Evolutionary conservation across 1,140 invertebrate species (phyloP), one percentile per base, ranked within the genome.

Genomic region (Eufriesea mexicana): DNA sequence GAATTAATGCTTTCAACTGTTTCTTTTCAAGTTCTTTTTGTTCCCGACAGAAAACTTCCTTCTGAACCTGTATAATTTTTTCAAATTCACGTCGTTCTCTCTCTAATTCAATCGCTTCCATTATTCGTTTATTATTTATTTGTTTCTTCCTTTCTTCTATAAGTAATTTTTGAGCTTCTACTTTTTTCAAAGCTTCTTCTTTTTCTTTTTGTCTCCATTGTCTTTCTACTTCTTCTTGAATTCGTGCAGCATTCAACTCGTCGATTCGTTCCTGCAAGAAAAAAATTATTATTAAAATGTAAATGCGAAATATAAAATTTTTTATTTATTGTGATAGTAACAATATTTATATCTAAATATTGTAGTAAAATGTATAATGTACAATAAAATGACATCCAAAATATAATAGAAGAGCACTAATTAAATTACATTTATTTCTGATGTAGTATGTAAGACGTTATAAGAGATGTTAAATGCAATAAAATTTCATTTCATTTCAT

Each of bases 41-140:
- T 75, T 95, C 95, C 55, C 76, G 83, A 49, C 83, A 83, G 20
- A 93, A 73, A 14, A 94, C 93, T 51, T 92, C 89, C 62, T 94
- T 94, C 66, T 95, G 93, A 57, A 91, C 84, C 0, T 91, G 89
- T 7, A 95, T 80, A 20, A 96, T 94, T 83, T 94, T 94, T 74
- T 95, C 93, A 76, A 96, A 96, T 89, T 96, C 95, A 25, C 95
- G 91, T 83, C 95, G 95, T 59, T 96, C 96, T 5, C 95, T 90
- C 47, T 95, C 95, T 5, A 96, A 94, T 86, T 96, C 95, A 35
- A 96, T 92, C 0, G 96, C 96, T 84, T 96, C 94, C 35, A 93
- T 93, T 86, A 93, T 93, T 90, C 94, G 91, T 61, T 95, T 94
- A 23, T 93, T 93, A 35, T 91, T 87, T 49, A 96, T 94, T 89